Evolutionary conservation across 2,797 vertebrate species (phyloP), one percentile per base, ranked within the genome.

Genomic region (Scarus forsteni): DNA sequence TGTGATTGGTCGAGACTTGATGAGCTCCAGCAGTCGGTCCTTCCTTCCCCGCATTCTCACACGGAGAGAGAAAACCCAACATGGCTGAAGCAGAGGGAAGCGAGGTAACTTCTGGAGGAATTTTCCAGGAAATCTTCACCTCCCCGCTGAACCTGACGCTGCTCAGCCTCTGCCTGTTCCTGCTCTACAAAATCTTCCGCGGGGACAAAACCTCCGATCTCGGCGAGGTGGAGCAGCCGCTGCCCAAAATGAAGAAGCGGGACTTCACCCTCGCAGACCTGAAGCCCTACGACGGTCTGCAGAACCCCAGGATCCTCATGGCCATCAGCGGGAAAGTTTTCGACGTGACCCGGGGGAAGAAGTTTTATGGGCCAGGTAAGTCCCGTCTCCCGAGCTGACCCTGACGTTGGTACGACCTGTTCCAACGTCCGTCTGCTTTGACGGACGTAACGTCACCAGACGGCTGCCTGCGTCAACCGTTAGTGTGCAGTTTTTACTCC

Each of bases 261-360:
- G 97, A 99, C 76, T 98, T 98, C 70, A 97, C 94, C n/a, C 79
- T 95, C 65, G 90, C 90, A 0, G 91, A 98, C 60, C 87, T 99
- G 75, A 93, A 94, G 70, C 89, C 88, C 38, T 99, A 94, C 87
- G 95, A 99, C 55, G 97, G 97, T 4, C 13, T 85, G 9, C 81
- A 86, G 52, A 77, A 97, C 13, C 95, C 96, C 1, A 89, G 96
- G 65, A 99, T 99, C 82, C 96, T 99, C 56, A 98, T 99, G 96
- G 96, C 96, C 60, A 89, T 99, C 81, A 97, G 95, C 72, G 95
- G 95, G 14, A 99, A 98, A 87, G 97, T 99, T 75, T 99, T 99
- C 88, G 97, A 99, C 86, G 97, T 99, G 62, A 98, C 95, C 36
- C 85, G 96, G 50, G 98, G 94, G 15, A 96, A 94, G 83, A 97